These are phyloP conservation scores for Uloborus plumipes DNA, from an alignment of 2,888 invertebrate genomes.

Conservation along the genomic window DNA sequence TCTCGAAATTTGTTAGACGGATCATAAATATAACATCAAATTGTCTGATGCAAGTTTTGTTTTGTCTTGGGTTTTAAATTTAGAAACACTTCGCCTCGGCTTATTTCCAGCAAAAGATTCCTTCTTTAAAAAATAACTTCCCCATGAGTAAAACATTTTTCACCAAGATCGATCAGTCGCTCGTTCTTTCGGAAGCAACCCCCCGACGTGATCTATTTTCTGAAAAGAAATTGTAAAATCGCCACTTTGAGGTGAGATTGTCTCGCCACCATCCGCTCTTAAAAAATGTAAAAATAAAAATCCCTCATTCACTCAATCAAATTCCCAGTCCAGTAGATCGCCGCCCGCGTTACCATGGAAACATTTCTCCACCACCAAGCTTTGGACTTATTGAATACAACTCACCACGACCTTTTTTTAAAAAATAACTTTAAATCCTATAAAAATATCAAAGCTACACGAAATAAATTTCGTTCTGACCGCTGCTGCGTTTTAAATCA, in stretches of 20 bases:
- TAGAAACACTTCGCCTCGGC: too few relatives aligned
- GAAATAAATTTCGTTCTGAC: conserved; percentile 33
- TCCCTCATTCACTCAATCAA: conserved; percentile 52
- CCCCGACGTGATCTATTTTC: conserved; percentile 52
- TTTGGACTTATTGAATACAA: conserved; percentile 56
- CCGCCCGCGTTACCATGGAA: conserved; percentile 40
- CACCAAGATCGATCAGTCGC: too few relatives aligned
- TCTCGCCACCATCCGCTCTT: not conserved
- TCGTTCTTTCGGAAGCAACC: not conserved
- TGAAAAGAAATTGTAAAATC: conserved; percentile 60
- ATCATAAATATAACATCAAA: too few relatives aligned
- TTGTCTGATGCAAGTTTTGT: too few relatives aligned
- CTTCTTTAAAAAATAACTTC: too few relatives aligned
- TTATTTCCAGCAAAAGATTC: too few relatives aligned
- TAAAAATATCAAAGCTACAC: conserved; percentile 31
- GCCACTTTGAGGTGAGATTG: conserved; percentile 49
- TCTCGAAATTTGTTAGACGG: too few relatives aligned
- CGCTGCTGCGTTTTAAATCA: conserved; percentile 53
- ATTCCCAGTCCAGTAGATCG: conserved; percentile 53
- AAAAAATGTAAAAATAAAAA: too few relatives aligned
- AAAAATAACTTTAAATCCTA: conserved; percentile 18
- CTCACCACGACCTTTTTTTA: conserved; percentile 17
- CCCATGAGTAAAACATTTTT: too few relatives aligned
- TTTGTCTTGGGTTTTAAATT: too few relatives aligned
- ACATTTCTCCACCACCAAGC: conserved; percentile 34